Evolutionary conservation across 1,140 invertebrate species (phyloP).

Genomic region (Idris sp.): DNA sequence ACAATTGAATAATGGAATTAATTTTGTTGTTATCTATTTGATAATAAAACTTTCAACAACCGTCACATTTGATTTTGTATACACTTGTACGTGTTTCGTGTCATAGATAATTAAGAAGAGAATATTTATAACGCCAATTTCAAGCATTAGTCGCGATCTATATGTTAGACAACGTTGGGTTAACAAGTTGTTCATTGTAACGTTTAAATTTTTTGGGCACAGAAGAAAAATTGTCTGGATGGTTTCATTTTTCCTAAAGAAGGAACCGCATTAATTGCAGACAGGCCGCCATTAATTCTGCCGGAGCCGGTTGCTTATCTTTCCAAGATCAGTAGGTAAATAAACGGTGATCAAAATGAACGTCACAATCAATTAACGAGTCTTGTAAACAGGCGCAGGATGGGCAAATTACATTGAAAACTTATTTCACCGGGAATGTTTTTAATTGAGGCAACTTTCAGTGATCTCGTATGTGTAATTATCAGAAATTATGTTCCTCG

Average conservation of each 20-base stretch:
- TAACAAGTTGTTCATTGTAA: no score
- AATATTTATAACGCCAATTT: no score
- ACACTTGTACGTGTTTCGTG: no score
- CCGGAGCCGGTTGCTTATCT: conserved; percentile 45
- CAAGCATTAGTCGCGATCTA: no score
- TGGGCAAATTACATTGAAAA: conserved; percentile 45
- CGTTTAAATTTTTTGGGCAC: no score
- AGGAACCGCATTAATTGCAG: conserved; percentile 11
- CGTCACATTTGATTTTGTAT: no score
- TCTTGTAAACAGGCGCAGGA: conserved; percentile 44
- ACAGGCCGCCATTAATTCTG: conserved; percentile 10
- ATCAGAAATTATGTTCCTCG: conserved; percentile 26
- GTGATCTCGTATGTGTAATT: conserved; percentile 31
- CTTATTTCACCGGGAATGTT: conserved; percentile 33
- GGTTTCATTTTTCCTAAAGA: conserved; percentile 18
- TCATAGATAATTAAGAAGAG: no score
- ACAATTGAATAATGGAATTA: no score
- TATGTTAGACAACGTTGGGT: no score
- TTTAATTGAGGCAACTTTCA: conserved; percentile 46
- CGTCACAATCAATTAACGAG: conserved; percentile 49
- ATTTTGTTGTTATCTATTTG: no score
- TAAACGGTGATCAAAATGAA: conserved; percentile 44
- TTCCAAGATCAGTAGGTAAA: conserved; percentile 32
- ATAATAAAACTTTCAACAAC: no score
- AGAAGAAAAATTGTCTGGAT: conserved; percentile 4